Evolutionary conservation across 92 coral and sea anemone genomes (phyloP).

Genomic region (Actinostola sp.): DNA sequence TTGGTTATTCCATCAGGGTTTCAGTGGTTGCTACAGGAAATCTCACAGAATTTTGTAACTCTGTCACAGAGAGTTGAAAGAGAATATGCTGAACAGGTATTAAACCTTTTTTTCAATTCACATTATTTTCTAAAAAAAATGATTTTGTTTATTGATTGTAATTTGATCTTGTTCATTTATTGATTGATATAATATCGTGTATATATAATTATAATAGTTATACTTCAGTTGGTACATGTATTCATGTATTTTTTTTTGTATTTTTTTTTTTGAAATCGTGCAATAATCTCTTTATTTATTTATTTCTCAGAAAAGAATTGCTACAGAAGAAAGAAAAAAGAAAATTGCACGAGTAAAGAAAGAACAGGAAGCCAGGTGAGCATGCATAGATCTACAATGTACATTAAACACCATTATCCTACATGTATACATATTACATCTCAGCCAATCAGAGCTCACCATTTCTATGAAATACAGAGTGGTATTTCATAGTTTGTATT

Average conservation of each 20-base stretch:
- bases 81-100: slow-evolving; percentile 79
- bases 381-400: not conserved
- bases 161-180: no score
- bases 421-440: no score
- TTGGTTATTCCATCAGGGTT: slow-evolving; percentile 62
- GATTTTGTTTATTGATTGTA: no score
- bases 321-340: slow-evolving; percentile 62
- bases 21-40: slow-evolving; percentile 81
- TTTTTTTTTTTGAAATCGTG: not conserved
- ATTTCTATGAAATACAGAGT: no score
- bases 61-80: slow-evolving; percentile 79
- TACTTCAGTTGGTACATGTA: no score
- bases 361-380: slow-evolving; percentile 84
- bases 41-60: slow-evolving; percentile 61
- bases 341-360: slow-evolving; percentile 77
- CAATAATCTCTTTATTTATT: not conserved
- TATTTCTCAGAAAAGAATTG: slow-evolving; percentile 64
- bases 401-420: no score
- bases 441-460: no score
- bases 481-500: no score
- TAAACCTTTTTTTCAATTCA: no score
- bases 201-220: no score
- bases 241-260: not conserved
- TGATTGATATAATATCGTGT: no score
- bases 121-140: not conserved